Conservation (phyloP, 2,888 invertebrate genomes). For the Drosophila prolongata region DNA sequence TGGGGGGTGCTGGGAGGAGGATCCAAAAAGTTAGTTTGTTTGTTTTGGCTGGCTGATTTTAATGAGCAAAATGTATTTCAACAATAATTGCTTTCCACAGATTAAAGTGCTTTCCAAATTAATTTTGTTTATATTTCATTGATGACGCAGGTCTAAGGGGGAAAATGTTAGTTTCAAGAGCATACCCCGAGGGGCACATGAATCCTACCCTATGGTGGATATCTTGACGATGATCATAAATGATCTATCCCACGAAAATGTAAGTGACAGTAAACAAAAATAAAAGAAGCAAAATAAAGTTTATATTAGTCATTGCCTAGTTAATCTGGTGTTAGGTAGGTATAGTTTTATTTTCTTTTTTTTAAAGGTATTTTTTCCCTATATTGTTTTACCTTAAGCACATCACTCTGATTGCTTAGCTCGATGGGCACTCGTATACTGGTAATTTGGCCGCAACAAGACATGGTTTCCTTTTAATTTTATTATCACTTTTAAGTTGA, state of each 20-base stretch:
- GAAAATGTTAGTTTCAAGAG: slow-evolving; percentile 13
- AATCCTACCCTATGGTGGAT: slow-evolving; percentile 82
- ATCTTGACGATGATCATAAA: slow-evolving; percentile 80
- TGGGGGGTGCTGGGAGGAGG: neutral
- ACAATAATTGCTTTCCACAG: slow-evolving; percentile 33
- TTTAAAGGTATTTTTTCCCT: neutral
- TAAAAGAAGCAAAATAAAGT: slow-evolving; percentile 42
- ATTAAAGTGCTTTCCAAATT: slow-evolving; percentile 44
- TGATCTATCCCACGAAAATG: slow-evolving; percentile 69
- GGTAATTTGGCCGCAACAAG: slow-evolving; percentile 89
- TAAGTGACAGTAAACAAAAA: slow-evolving; percentile 28
- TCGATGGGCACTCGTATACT: slow-evolving; percentile 92
- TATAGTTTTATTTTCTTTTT: neutral
- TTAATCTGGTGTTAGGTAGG: slow-evolving; percentile 30
- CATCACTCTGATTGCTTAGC: slow-evolving; percentile 90
- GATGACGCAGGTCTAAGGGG: slow-evolving; percentile 52
- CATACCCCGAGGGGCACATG: slow-evolving; percentile 63
- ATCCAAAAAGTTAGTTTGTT: slow-evolving; percentile 16
- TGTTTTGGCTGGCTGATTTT: slow-evolving; percentile 45
- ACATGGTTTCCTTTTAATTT: slow-evolving; percentile 83
- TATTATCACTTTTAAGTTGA: slow-evolving; percentile 48
- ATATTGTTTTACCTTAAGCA: slow-evolving; percentile 88
- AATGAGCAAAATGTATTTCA: slow-evolving; percentile 54
- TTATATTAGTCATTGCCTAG: slow-evolving; percentile 42
- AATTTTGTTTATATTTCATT: slow-evolving; percentile 55